Evolutionary conservation across 2,888 invertebrate species (phyloP).

Genomic region (Oscheius sp.): DNA sequence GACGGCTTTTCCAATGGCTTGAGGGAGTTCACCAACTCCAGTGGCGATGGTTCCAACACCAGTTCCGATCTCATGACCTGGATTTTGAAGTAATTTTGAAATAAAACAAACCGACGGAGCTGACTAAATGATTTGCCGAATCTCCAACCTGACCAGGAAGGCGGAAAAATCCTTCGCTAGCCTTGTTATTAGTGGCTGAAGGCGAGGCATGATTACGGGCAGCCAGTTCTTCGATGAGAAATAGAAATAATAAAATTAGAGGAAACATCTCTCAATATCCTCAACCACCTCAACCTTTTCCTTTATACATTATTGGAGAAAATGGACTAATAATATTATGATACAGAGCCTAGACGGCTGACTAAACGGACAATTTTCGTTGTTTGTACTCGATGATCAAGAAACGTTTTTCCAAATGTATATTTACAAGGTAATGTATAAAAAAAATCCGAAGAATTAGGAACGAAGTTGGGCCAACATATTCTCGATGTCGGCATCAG

Average conservation of each 20-base stretch:
- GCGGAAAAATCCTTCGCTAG: not conserved
- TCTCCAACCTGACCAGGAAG: conserved; percentile 4
- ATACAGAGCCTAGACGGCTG: not conserved
- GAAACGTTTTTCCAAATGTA: too few relatives aligned
- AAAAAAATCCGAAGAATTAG: not conserved
- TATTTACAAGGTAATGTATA: not conserved
- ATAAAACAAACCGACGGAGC: not conserved
- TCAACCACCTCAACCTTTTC: too few relatives aligned
- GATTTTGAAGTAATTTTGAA: not conserved
- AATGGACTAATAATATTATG: not conserved
- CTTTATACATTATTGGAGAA: not conserved
- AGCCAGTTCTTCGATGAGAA: not conserved
- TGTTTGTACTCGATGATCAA: too few relatives aligned
- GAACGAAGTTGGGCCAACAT: conserved; percentile 42
- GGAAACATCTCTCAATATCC: not conserved
- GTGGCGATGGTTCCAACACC: conserved; percentile 27
- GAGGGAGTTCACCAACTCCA: conserved; percentile 34
- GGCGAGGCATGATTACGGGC: not conserved
- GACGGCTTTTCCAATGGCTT: conserved; percentile 29
- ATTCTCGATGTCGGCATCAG: conserved; percentile 43
- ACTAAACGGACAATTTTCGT: not conserved
- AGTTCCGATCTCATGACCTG: conserved; percentile 2
- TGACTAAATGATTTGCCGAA: not conserved
- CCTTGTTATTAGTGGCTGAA: too few relatives aligned
- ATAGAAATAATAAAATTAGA: not conserved